Evolutionary conservation across 2,113 vertebrate genomes (phyloP).

Genomic region (Pseudolaguvia tuberculata): DNA sequence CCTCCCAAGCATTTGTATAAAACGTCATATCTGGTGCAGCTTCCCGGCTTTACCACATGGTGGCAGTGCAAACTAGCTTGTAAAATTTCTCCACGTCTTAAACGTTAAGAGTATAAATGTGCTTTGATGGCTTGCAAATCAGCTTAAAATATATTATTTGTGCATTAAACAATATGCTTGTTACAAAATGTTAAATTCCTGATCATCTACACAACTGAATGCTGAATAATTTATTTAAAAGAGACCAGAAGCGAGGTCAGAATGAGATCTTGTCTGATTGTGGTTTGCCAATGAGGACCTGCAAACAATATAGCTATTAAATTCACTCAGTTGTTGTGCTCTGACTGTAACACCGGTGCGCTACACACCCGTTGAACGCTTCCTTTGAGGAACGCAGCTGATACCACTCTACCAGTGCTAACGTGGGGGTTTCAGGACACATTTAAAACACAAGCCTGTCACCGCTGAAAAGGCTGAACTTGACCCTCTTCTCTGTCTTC

Average conservation of each 20-base stretch:
- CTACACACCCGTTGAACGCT: background rate
- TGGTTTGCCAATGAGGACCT: background rate
- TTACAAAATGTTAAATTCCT: background rate
- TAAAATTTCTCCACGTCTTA: background rate
- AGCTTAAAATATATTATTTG: background rate
- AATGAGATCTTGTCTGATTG: background rate
- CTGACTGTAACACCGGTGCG: background rate
- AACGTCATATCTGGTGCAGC: conserved; percentile 8
- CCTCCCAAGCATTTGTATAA: no score
- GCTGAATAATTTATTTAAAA: background rate
- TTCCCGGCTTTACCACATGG: conserved; percentile 30
- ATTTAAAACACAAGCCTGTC: background rate
- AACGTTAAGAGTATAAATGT: background rate
- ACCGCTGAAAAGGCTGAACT: background rate
- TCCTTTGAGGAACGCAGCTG: background rate
- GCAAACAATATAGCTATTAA: background rate
- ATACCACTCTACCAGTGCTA: background rate
- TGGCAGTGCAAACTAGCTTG: conserved; percentile 21
- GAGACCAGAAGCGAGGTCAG: background rate
- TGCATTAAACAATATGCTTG: no score
- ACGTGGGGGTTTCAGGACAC: background rate
- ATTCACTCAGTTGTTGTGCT: background rate
- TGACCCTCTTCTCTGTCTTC: no score
- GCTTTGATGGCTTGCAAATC: background rate
- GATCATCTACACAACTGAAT: background rate